Evolutionary conservation across 2,888 invertebrate genomes (phyloP).

Genomic region (Xanthorhoe designata): DNA sequence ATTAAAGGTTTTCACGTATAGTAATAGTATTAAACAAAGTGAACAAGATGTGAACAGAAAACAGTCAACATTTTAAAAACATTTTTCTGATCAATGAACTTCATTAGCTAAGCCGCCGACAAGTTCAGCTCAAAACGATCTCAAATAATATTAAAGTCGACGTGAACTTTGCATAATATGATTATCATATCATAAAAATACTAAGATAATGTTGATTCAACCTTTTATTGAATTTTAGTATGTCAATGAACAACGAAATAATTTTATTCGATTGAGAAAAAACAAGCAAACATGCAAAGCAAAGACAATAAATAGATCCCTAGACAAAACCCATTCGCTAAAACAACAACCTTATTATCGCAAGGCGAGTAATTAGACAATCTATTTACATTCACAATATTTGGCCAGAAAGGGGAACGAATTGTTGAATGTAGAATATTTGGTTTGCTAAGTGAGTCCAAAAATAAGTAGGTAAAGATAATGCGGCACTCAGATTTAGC

Average conservation of each 20-base stretch:
- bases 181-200: too few species aligned
- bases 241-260: background rate
- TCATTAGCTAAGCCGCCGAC: too few species aligned
- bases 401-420: slow-evolving; percentile 14
- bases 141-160: too few species aligned
- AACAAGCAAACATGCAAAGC: background rate
- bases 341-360: slow-evolving; percentile 36
- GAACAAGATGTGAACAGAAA: too few species aligned
- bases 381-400: slow-evolving; percentile 38
- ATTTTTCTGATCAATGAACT: too few species aligned
- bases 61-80: too few species aligned
- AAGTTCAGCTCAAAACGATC: too few species aligned
- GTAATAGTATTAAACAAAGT: too few species aligned
- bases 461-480: slow-evolving; percentile 16
- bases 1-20: too few species aligned
- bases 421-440: slow-evolving; percentile 19
- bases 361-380: slow-evolving; percentile 36
- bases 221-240: background rate
- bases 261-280: background rate
- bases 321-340: slow-evolving; percentile 88
- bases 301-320: background rate
- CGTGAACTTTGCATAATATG: too few species aligned
- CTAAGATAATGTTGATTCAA: too few species aligned
- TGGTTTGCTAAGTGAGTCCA: slow-evolving; percentile 30
- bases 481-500: slow-evolving; percentile 16